Conservation (phyloP, 2,797 vertebrate genomes). For the Chelon auratus region DNA sequence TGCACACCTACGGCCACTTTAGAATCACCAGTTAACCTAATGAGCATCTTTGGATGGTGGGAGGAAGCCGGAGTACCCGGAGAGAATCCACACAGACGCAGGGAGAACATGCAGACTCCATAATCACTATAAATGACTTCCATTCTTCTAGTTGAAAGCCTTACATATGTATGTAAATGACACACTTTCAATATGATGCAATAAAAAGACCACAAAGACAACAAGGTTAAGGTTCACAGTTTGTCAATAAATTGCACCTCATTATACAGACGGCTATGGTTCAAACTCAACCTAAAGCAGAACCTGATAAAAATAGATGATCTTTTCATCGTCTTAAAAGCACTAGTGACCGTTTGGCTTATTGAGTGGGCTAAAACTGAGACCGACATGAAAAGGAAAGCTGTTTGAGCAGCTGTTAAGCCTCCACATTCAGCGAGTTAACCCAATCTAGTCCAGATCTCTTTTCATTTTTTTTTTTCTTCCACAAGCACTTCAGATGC, state of each 20-base stretch:
- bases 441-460: not conserved
- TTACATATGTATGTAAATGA: not conserved
- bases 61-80: too few species aligned
- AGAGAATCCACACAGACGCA: too few species aligned
- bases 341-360: not conserved
- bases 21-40: too few species aligned
- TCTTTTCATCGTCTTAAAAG: not conserved
- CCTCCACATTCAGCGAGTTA: not conserved
- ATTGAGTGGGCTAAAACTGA: not conserved
- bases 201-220: not conserved
- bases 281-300: too few species aligned
- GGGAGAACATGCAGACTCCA: too few species aligned
- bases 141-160: too few species aligned
- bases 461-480: not conserved
- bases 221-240: too few species aligned
- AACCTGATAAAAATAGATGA: too few species aligned
- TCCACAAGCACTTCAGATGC: conserved; percentile 3
- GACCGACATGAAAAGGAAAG: not conserved
- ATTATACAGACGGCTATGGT: too few species aligned
- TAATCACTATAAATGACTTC: not conserved
- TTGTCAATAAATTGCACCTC: too few species aligned
- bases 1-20: too few species aligned
- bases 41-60: too few species aligned
- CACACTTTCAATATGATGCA: not conserved
- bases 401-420: not conserved